phyloP scores from a whole-genome alignment of 53 echinoderm and acorn worm genomes.

The Crossaster papposus region DNA sequence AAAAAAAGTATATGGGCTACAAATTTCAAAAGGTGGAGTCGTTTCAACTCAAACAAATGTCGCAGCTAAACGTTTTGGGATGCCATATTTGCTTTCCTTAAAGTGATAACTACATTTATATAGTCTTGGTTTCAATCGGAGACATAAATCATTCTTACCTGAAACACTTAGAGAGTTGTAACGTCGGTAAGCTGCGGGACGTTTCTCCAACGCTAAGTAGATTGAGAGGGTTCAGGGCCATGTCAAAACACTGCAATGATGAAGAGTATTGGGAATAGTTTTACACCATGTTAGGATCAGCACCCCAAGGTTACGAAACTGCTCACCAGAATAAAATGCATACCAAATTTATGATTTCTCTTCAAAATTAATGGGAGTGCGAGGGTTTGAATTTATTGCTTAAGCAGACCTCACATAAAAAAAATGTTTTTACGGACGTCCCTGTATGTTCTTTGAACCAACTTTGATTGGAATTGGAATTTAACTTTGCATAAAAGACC shows the following conservation, averaged over 20 bases:
- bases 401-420: background rate
- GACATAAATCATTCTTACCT: conserved; percentile 56
- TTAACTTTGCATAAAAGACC: no score
- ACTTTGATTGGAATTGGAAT: no score
- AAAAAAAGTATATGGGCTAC: no score
- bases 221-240: conserved; percentile 77
- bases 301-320: background rate
- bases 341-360: background rate
- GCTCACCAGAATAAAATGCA: background rate
- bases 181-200: conserved; percentile 52
- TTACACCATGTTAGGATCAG: background rate
- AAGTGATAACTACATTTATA: no score
- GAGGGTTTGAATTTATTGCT: background rate
- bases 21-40: background rate
- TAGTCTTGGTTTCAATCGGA: no score
- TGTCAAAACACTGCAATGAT: conserved; percentile 76
- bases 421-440: no score
- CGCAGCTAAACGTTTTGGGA: no score
- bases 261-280: background rate
- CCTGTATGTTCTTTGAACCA: no score
- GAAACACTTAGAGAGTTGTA: conserved; percentile 68
- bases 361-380: background rate
- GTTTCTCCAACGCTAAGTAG: conserved; percentile 69
- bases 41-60: background rate
- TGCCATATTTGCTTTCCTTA: no score